Percentiles rank a stretch among this genome's conserved stretches.
These are phyloP conservation scores for Drosophila macrospina DNA, from an alignment of 2,888 invertebrate genomes.

Conservation along the genomic window DNA sequence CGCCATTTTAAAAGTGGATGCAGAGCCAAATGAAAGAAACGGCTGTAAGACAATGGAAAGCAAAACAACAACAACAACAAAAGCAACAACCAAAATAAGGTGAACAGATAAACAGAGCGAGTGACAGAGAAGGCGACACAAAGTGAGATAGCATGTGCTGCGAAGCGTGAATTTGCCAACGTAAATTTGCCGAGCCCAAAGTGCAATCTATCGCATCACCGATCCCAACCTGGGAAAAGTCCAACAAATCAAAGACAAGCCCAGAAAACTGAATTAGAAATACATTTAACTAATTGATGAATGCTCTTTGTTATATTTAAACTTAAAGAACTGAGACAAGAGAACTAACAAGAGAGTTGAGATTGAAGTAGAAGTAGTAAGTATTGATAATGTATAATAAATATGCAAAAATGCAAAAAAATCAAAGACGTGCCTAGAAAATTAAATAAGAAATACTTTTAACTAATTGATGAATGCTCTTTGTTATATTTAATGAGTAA, in stretches of 20 bases:
- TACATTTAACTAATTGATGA: too few relatives aligned
- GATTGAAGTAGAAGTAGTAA: too few relatives aligned
- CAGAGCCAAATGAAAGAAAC: conserved; percentile 39
- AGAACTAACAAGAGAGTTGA: too few relatives aligned
- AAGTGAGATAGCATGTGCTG: conserved; percentile 8
- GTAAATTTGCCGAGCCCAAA: conserved; percentile 1
- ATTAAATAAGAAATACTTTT: neutral
- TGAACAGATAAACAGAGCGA: conserved; percentile 10
- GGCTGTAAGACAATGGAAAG: conserved; percentile 46
- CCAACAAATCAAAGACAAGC: conserved; percentile 10
- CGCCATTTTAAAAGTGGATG: conserved; percentile 69
- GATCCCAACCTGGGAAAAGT: neutral
- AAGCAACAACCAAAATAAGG: conserved; percentile 13
- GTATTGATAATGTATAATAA: too few relatives aligned
- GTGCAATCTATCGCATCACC: conserved; percentile 23
- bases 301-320: too few relatives aligned
- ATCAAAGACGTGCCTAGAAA: neutral
- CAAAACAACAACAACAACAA: conserved; percentile 4
- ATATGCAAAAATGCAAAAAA: too few relatives aligned
- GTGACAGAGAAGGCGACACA: neutral
- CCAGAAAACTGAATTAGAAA: neutral
- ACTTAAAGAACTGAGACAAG: too few relatives aligned
- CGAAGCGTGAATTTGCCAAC: conserved; percentile 48
- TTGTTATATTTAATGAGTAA: too few relatives aligned
- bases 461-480: too few relatives aligned